A percentile compares a stretch with the other conserved stretches of the same genome.
phyloP scores from a whole-genome alignment of 2,113 vertebrate species.

The Odocoileus hemionus region DNA sequence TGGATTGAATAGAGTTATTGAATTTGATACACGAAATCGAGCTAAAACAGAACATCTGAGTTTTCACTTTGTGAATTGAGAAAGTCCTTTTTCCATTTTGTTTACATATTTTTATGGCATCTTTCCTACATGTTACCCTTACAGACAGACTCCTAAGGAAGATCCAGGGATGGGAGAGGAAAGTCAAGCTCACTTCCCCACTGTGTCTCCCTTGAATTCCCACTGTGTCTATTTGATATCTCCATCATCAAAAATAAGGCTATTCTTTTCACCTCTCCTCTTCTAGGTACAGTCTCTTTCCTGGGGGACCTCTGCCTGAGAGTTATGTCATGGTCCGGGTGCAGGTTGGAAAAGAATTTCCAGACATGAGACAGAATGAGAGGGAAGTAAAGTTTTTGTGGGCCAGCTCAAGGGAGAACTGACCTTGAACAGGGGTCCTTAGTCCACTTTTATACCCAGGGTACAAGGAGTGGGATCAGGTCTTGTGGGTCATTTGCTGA shows the following conservation, averaged over 20 bases:
- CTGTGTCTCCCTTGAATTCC: background rate
- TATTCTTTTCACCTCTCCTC: background rate
- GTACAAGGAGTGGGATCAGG: background rate
- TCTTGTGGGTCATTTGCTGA: background rate
- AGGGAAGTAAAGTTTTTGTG: background rate
- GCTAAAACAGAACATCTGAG: background rate
- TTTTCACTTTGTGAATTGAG: slow-evolving; percentile 17
- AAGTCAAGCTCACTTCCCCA: background rate
- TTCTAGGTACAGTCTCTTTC: background rate
- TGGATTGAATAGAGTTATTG: background rate
- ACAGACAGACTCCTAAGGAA: background rate
- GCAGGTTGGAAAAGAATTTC: background rate
- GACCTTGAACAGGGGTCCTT: background rate
- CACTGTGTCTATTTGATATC: background rate
- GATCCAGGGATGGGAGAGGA: background rate
- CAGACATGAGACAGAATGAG: background rate
- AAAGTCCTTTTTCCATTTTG: background rate
- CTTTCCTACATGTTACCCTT: background rate
- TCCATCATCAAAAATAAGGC: background rate
- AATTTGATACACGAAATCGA: background rate
- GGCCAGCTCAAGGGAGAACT: background rate
- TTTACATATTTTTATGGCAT: background rate
- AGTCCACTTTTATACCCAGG: background rate
- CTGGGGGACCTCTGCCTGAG: background rate
- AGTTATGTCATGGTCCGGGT: background rate